A percentile compares a stretch with the other conserved stretches of the same genome.
Conservation (phyloP, 2,888 invertebrate species). For the Nemapogon koenigi region DNA sequence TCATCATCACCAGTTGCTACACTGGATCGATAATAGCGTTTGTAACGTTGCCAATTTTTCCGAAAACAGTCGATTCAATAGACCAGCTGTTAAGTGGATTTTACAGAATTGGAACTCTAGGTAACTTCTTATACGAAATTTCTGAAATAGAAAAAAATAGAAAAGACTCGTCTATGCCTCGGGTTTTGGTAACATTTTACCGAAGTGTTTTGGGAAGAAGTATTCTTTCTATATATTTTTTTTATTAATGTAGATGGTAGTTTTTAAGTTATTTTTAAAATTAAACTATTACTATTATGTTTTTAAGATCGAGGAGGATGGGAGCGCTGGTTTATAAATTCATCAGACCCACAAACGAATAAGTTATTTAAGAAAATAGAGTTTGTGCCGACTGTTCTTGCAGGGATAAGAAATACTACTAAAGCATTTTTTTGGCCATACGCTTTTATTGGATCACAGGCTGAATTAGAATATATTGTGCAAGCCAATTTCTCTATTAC, state of each 20-base stretch:
- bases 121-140: no score
- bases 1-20: conserved; percentile 83
- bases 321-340: conserved; percentile 76
- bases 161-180: no score
- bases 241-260: conserved; percentile 2
- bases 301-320: conserved; percentile 74
- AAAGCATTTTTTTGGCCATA: conserved; percentile 80
- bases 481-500: conserved; percentile 72
- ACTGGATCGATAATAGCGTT: conserved; percentile 86
- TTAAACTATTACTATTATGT: no score
- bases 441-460: conserved; percentile 76
- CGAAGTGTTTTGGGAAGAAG: not conserved
- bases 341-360: conserved; percentile 67
- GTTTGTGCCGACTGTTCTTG: conserved; percentile 68
- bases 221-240: conserved; percentile 1
- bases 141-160: no score
- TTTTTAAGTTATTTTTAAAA: no score
- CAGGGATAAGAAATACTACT: conserved; percentile 76
- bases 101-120: conserved; percentile 75
- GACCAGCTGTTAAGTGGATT: conserved; percentile 70
- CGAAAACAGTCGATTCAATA: conserved; percentile 74
- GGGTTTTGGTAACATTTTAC: no score
- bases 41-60: conserved; percentile 79
- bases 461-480: conserved; percentile 75
- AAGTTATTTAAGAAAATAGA: conserved; percentile 72